These are phyloP conservation scores for Osedax frankpressi DNA, from an alignment of 2,888 invertebrate species.

Conservation along the genomic window DNA sequence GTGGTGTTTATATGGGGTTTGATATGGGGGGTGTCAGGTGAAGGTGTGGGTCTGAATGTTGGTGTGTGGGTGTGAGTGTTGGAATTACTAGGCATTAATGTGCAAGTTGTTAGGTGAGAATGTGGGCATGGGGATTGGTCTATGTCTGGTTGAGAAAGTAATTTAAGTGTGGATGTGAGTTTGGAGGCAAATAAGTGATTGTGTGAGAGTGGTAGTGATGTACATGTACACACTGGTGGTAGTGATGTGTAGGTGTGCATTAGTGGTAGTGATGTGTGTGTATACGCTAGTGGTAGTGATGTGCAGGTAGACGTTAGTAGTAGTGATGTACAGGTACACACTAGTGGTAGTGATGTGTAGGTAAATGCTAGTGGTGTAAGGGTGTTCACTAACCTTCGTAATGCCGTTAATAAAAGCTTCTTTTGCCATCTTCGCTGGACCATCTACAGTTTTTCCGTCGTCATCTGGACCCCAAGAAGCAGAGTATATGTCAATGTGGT, in stretches of 20 bases:
- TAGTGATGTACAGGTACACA: no score
- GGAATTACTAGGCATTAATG: background rate
- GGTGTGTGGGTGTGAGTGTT: background rate
- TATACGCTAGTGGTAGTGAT: no score
- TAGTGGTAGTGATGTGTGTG: no score
- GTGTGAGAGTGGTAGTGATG: no score
- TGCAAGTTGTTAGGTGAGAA: background rate
- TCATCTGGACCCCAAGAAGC: constrained; percentile 96
- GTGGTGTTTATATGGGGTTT: background rate
- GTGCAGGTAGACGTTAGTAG: no score
- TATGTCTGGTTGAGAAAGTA: no score
- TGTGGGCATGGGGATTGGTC: no score
- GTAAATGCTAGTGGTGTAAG: constrained; percentile 1
- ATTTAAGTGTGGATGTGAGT: no score
- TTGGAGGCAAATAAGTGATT: no score
- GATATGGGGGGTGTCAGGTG: background rate
- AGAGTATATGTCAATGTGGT: constrained; percentile 95
- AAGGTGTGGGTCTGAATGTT: background rate
- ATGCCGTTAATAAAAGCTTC: constrained; percentile 91
- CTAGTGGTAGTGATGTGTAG: no score
- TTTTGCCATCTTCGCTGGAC: constrained; percentile 85
- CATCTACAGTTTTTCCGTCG: constrained; percentile 93
- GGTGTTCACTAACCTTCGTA: constrained; percentile 57
- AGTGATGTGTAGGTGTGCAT: no score
- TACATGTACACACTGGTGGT: no score